Conservation (phyloP, 1,140 invertebrate species). For the Calephelis virginiensis region DNA sequence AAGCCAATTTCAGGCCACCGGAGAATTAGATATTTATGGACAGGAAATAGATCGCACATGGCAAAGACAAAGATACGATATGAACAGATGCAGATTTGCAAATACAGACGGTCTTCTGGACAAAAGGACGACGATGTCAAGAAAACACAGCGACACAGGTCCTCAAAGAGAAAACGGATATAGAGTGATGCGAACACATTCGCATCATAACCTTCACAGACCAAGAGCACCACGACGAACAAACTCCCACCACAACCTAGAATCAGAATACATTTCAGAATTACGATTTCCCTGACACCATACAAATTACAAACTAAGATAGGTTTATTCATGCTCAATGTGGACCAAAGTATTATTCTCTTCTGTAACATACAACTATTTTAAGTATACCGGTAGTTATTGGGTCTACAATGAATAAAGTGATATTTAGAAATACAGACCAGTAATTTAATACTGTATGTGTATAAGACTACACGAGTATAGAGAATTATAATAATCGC, state of each 20-base stretch:
- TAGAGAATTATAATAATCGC: not conserved
- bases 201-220: slow-evolving; percentile 73
- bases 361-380: slow-evolving; percentile 27
- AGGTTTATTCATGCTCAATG: slow-evolving; percentile 64
- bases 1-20: slow-evolving; percentile 80
- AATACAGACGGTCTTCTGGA: slow-evolving; percentile 52
- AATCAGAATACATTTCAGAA: slow-evolving; percentile 80
- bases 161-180: slow-evolving; percentile 53
- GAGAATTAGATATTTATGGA: slow-evolving; percentile 79
- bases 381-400: slow-evolving; percentile 28
- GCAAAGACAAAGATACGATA: slow-evolving; percentile 72
- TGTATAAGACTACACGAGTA: not conserved
- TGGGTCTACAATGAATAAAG: slow-evolving; percentile 23
- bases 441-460: slow-evolving; percentile 4
- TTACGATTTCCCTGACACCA: slow-evolving; percentile 79
- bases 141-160: slow-evolving; percentile 57
- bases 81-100: slow-evolving; percentile 57
- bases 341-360: slow-evolving; percentile 68
- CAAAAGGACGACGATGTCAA: slow-evolving; percentile 49
- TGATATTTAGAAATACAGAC: slow-evolving; percentile 6
- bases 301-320: slow-evolving; percentile 38
- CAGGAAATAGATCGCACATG: slow-evolving; percentile 76
- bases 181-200: slow-evolving; percentile 75
- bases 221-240: slow-evolving; percentile 63
- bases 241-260: slow-evolving; percentile 78